A percentile compares a stretch with the other conserved stretches of the same genome.
Evolutionary conservation across 2,113 vertebrate genomes (phyloP).

Genomic region (Oreochromis aureus): DNA sequence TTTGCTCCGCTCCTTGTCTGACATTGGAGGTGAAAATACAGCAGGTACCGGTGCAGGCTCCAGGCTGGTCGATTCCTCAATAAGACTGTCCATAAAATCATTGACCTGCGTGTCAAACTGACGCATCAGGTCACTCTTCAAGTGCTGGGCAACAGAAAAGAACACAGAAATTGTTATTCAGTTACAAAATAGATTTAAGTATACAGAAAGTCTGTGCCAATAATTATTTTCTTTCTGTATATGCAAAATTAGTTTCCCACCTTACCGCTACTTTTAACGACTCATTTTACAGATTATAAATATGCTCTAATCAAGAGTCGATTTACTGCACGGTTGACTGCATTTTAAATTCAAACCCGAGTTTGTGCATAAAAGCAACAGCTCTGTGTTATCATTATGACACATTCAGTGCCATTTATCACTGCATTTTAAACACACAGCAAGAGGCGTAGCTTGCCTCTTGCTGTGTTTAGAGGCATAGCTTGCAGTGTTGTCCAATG

Average conservation of each 20-base stretch:
- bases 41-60: conserved; percentile 72
- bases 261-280: not conserved
- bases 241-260: not conserved
- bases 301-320: fast-evolving
- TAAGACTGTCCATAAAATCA: conserved; percentile 86
- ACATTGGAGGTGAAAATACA: conserved; percentile 65
- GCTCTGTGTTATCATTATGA: not conserved
- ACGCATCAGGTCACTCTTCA: conserved; percentile 87
- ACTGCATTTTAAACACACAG: not conserved
- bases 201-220: not conserved
- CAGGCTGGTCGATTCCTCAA: conserved; percentile 80
- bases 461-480: not conserved
- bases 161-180: not conserved
- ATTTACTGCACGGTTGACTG: not conserved
- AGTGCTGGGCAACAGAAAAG: conserved; percentile 59
- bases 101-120: conserved; percentile 87
- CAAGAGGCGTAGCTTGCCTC: not conserved
- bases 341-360: not conserved
- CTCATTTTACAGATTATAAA: not conserved
- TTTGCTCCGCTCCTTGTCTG: conserved; percentile 79
- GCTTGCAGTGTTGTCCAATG: not conserved
- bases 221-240: not conserved
- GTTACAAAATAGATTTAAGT: not conserved
- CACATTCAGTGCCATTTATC: not conserved
- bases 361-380: not conserved